Base-by-base conservation (phyloP, 2,113 vertebrate species). In the Anarhynchus alexandrinus region DNA sequence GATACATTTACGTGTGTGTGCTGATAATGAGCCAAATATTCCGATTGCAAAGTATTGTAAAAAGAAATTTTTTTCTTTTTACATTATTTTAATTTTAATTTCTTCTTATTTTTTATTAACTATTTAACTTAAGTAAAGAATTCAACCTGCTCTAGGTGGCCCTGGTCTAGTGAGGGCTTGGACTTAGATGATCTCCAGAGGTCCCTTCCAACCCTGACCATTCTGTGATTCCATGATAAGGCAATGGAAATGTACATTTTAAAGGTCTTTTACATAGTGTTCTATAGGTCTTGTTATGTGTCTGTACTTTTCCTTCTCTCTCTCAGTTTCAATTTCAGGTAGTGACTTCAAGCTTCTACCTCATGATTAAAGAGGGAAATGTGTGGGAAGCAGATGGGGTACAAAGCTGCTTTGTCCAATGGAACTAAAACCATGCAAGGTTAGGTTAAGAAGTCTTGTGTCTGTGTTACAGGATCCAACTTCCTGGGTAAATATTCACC, bases 401-500 rank as follows among this genome's bases (percentile, higher is more conserved):
- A 29, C 40, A 36, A 62, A 94, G 14, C 32, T 64, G 34, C 40
- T 74, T 66, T 88, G 34, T 59, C 49, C 4, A 2, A 27, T 40
- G 36, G 29, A n/a, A 29, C 40, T 95, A 6, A 93, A 92, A 34
- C 69, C 13, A 13, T 73, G 18, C 30, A 55, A 71, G 22, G 29
- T 58, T 79, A 57, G 27, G 30, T 51, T 94, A 79, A 91, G 32
- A 71, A 78, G 27, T 58, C 90, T 88, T 43, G 70, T 78, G 62
- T 61, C 22, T 95, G 10, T 95, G 21, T 82, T 91, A 11, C 47
- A 99, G 99, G 99, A 99, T 97, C 98, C 99, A 82, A 86, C 98
- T 87, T 99, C 99, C 87, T 98, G 99, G 98, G 99, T 99, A 67
- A 99, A 99, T 95, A 99, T 99, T 76, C 99, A 99, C 87, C 99